Conservation (phyloP, 2,797 vertebrate species). For the Dromococcyx pavoninus region DNA sequence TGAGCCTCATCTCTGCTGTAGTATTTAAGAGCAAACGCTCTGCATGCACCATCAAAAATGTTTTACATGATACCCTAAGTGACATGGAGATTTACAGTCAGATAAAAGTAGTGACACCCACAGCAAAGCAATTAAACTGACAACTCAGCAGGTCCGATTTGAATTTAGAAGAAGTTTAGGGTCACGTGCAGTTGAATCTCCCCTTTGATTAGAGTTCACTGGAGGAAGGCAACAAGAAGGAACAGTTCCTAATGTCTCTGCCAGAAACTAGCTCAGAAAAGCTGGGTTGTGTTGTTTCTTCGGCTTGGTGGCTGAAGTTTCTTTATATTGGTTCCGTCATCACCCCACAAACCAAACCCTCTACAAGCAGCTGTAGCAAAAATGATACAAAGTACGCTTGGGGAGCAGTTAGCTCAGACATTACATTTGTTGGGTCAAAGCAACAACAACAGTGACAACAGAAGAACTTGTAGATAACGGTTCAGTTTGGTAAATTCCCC, state of each 20-base stretch:
- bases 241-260: background rate
- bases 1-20: background rate
- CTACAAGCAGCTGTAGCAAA: background rate
- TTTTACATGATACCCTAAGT: background rate
- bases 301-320: background rate
- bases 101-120: background rate
- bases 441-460: background rate
- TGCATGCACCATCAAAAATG: background rate
- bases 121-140: slow-evolving; percentile 5
- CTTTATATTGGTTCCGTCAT: background rate
- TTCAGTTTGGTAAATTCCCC: background rate
- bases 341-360: background rate
- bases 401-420: background rate
- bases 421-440: background rate
- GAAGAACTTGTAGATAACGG: background rate
- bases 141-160: background rate
- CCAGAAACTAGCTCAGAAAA: background rate
- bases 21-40: background rate
- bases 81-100: background rate
- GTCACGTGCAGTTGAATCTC: background rate
- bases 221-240: background rate
- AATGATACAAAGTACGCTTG: background rate
- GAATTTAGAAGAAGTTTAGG: background rate
- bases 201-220: background rate
- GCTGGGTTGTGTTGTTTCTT: background rate